These are phyloP conservation scores for Galaxea fascicularis DNA, from an alignment of 92 coral and sea anemone genomes.

Conservation along the genomic window DNA sequence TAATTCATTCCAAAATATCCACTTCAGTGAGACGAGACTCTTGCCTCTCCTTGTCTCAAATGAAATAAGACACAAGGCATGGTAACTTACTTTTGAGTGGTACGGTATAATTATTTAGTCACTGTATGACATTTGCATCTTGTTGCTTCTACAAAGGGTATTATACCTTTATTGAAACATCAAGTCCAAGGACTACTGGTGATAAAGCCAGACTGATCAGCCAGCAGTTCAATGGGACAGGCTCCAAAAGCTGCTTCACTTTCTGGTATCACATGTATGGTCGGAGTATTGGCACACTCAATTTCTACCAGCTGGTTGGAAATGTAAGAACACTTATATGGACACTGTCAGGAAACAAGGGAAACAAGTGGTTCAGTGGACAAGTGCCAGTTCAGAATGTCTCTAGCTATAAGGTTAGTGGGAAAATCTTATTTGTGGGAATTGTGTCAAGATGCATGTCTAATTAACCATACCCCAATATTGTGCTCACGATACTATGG, in stretches of 20 bases:
- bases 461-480: too few species aligned
- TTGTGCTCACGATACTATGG: too few species aligned
- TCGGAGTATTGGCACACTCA: slow-evolving; percentile 72
- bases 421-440: not conserved
- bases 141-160: slow-evolving; percentile 58
- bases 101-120: too few species aligned
- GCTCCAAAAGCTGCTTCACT: slow-evolving; percentile 77
- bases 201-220: slow-evolving; percentile 91
- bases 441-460: too few species aligned
- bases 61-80: too few species aligned
- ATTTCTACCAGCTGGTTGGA: slow-evolving; percentile 79
- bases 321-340: slow-evolving; percentile 72
- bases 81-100: too few species aligned
- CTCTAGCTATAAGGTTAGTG: slow-evolving; percentile 63
- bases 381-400: slow-evolving; percentile 88
- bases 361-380: slow-evolving; percentile 88
- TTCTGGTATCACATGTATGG: slow-evolving; percentile 99
- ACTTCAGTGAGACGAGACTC: too few species aligned
- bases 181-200: slow-evolving; percentile 70
- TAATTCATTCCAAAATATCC: too few species aligned
- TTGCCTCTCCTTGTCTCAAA: too few species aligned
- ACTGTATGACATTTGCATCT: not conserved
- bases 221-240: slow-evolving; percentile 74
- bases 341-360: slow-evolving; percentile 79
- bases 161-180: slow-evolving; percentile 90